A percentile compares a stretch with the other conserved stretches of the same genome.
These are phyloP conservation scores for Cerastoderma edule DNA, from an alignment of 2,888 invertebrate genomes.

Conservation along the genomic window DNA sequence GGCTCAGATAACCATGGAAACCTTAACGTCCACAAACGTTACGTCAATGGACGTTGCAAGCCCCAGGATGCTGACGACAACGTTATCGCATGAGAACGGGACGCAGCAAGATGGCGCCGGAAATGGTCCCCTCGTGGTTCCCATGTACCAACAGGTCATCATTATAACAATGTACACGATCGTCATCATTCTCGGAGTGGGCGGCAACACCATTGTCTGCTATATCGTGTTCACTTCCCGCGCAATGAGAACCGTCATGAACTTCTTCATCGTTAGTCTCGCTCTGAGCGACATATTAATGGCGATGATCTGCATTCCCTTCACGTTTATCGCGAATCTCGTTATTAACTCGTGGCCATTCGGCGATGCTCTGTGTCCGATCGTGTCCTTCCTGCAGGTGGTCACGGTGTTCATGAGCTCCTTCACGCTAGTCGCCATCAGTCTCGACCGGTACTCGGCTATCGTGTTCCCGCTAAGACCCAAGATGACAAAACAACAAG, in stretches of 20 bases:
- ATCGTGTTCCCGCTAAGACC: conserved; percentile 95
- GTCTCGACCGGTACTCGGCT: conserved; percentile 94
- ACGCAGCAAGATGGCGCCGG: no score
- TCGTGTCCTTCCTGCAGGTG: conserved; percentile 91
- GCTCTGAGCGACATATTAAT: conserved; percentile 84
- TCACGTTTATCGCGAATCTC: conserved; percentile 89
- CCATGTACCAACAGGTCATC: conserved; percentile 78
- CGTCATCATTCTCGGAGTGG: conserved; percentile 84
- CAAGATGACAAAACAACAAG: conserved; percentile 90
- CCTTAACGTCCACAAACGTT: no score
- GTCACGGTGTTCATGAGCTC: conserved; percentile 89
- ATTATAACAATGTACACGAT: conserved; percentile 84
- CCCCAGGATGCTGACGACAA: no score
- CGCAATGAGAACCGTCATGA: conserved; percentile 95
- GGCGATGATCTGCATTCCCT: conserved; percentile 84
- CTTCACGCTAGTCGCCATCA: conserved; percentile 95
- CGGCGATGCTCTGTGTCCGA: conserved; percentile 91
- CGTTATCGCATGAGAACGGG: no score
- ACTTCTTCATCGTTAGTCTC: conserved; percentile 86
- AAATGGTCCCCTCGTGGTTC: conserved; percentile 62
- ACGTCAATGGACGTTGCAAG: no score
- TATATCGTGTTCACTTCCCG: conserved; percentile 93
- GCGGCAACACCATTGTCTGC: conserved; percentile 88
- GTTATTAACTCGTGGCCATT: conserved; percentile 95
- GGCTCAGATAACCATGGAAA: no score